These are phyloP conservation scores for Progne subis DNA, from an alignment of 2,113 vertebrate genomes.

Conservation along the genomic window DNA sequence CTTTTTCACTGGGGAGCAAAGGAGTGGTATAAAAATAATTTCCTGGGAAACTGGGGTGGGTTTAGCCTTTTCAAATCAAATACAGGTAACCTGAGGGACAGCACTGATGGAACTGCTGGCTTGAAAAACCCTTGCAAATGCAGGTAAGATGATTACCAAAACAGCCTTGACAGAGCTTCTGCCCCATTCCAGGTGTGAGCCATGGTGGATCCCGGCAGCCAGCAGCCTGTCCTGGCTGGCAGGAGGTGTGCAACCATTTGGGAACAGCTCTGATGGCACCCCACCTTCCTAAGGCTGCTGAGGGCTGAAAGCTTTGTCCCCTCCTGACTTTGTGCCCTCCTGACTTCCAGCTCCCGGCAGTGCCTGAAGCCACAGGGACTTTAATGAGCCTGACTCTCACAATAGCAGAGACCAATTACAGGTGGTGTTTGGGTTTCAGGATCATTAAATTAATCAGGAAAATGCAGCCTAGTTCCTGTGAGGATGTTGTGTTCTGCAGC, in stretches of 20 bases:
- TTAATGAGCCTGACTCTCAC: constrained; percentile 13
- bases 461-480: not conserved
- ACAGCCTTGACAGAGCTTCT: not conserved
- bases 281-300: not conserved
- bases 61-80: not conserved
- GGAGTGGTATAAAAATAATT: not conserved
- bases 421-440: not conserved
- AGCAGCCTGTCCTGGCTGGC: not conserved
- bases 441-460: constrained; percentile 25
- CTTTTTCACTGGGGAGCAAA: not conserved
- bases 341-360: not conserved
- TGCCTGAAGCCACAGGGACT: not conserved
- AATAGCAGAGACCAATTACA: not conserved
- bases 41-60: not conserved
- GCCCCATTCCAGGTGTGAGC: not conserved
- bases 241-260: accelerated
- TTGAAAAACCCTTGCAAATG: not conserved
- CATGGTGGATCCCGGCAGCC: accelerated
- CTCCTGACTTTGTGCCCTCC: not conserved
- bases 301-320: not conserved
- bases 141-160: not conserved
- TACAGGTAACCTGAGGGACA: not conserved
- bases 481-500: constrained; percentile 8
- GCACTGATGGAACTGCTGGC: not conserved
- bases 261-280: not conserved